These are phyloP conservation scores for Neuroterus valhalla DNA, from an alignment of 1,140 invertebrate genomes.

Conservation along the genomic window DNA sequence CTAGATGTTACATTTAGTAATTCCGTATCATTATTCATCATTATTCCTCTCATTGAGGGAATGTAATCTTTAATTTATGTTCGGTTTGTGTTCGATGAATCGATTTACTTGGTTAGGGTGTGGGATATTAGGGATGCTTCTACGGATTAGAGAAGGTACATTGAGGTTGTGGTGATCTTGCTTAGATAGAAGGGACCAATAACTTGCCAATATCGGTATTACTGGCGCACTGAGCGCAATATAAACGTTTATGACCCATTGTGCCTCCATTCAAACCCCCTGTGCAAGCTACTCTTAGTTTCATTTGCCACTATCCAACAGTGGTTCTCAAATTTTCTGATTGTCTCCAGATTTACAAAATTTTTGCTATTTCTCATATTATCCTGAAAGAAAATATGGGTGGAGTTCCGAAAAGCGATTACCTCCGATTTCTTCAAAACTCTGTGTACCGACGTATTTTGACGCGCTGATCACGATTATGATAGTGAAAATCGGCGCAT, in stretches of 20 bases:
- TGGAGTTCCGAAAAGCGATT: too few species aligned
- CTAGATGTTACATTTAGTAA: too few species aligned
- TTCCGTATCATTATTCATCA: too few species aligned
- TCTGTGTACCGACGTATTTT: too few species aligned
- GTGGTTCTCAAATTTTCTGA: conserved; percentile 55
- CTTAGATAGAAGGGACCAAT: conserved; percentile 63
- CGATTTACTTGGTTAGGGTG: neutral
- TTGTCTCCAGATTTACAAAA: conserved; percentile 7
- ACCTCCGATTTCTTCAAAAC: too few species aligned
- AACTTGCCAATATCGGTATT: conserved; percentile 75
- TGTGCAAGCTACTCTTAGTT: conserved; percentile 45
- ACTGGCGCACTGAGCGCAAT: conserved; percentile 70
- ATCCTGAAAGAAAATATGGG: neutral
- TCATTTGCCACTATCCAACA: conserved; percentile 59
- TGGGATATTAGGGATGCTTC: conserved; percentile 11
- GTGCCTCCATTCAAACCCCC: conserved; percentile 58
- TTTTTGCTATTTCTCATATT: neutral
- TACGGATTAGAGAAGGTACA: conserved; percentile 47
- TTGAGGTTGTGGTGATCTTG: conserved; percentile 42
- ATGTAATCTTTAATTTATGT: neutral
- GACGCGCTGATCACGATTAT: too few species aligned
- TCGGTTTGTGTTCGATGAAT: neutral
- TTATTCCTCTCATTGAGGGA: too few species aligned
- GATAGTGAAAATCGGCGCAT: too few species aligned
- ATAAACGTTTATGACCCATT: conserved; percentile 74